Base-by-base conservation (phyloP, 2,113 vertebrate species). In the Caranx ignobilis region DNA sequence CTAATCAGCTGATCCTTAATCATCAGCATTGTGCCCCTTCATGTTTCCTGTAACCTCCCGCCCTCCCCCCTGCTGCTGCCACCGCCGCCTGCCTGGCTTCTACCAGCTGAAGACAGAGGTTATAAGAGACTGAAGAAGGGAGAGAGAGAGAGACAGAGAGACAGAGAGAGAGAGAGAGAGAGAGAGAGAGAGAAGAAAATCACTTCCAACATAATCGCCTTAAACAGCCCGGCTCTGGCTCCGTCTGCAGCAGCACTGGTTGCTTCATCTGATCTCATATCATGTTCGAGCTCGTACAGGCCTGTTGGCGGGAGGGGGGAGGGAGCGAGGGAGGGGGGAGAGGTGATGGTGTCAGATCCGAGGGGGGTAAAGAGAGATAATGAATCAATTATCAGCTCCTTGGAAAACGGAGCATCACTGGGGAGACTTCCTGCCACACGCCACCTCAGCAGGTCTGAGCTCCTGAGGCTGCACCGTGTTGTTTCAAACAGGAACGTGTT, bases 1-100 rank as follows among this genome's bases (percentile, higher is more conserved):
- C 89, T 94, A 91, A 95, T 94, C 94, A 94, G 92, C 91, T 91
- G 90, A 94, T 93, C 90, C 92, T 86, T 94, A 94, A 95, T 95
- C 94, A 93, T 71, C 82, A 82, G 88, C 86, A 94, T 93, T 94
- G 92, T 93, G 87, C 87, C 88, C 76, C 71, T 50, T 43, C 64
- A 6, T 90, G 88, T 91, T 88, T 87, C 87, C 88, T 66, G 69
- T 83, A 88, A 88, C 90, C 86, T 77, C 81, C 77, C 34, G 10
- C 12, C 34, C 39, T 48, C 34, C 47, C 26, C 1, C 61, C 12
- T 39, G 6, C 52, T 34, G 39, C 34, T 45, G 7, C 52, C 6
- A 43, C 5, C 19, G 50, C 11, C 11, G 74, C 59, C 61, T 11
- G 18, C 59, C 61, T 11, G 18, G 55, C 66, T 72, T 11, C 47